Evolutionary conservation across 1,140 invertebrate genomes (phyloP).

Genomic region (Druon quercuslanigerum): DNA sequence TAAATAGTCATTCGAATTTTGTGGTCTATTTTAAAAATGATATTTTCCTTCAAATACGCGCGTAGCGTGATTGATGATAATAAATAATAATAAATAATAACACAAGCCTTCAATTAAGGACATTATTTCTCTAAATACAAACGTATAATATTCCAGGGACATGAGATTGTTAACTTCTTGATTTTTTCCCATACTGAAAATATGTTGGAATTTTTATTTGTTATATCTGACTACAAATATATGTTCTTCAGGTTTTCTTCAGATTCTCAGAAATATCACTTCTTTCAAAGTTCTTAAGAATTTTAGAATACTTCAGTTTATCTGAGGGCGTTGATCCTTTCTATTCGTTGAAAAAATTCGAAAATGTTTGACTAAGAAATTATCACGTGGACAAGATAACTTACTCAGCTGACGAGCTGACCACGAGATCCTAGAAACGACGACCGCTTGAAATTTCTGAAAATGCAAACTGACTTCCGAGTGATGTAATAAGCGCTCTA

Average conservation of each 20-base stretch:
- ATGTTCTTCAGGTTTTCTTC: neutral
- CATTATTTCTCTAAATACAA: no score
- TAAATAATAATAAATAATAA: no score
- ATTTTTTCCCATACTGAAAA: no score
- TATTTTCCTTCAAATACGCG: no score
- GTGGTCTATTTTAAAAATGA: no score
- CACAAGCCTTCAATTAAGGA: no score
- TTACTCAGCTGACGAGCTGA: neutral
- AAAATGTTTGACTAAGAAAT: constrained; percentile 13
- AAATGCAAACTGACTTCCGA: constrained; percentile 16
- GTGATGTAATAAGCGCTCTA: neutral
- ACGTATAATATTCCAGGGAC: no score
- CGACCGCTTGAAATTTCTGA: neutral
- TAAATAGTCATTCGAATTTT: no score
- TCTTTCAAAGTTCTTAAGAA: neutral
- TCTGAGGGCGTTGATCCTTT: neutral
- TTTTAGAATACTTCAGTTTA: neutral
- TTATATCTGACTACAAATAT: neutral
- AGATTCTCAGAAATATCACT: neutral
- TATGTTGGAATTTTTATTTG: no score
- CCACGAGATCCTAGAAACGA: neutral
- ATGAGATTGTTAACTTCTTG: no score
- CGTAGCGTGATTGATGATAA: no score
- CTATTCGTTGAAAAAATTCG: constrained; percentile 4
- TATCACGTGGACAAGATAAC: constrained; percentile 11